Base-by-base conservation (phyloP, 2,888 invertebrate species). In the Eulithis testata region DNA sequence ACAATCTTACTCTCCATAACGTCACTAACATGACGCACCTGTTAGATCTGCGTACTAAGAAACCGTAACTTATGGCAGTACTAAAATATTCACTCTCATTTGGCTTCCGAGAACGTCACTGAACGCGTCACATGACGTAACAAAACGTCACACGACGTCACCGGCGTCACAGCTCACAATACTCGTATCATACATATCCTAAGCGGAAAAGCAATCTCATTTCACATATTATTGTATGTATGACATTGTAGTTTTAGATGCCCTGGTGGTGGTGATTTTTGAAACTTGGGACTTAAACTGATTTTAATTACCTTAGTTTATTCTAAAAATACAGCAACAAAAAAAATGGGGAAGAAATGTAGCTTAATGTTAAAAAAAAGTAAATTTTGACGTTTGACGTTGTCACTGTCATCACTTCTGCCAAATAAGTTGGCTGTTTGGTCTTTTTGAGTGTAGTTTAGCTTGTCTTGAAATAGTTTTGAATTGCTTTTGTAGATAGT, bases 181-280 rank as follows among this genome's bases (percentile, higher is more conserved):
- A 84, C 86, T 87, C 85, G 49, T 78, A 78, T 76, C 85, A 84
- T 88, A 91, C 91, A 92, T 92, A 92, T 92, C 91, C 88, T 72
- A 78, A 82, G 81, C 82, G 82, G 81, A 80, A 91, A 37, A 88
- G 91, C 91, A 91, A 92, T 91, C 84, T 86, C 91, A 88, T 87
- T 82, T 80, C 83, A 85, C 86, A 83, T 85, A 84, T 80, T 84
- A 70, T 81, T 85, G 81, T 85, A 84, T 86, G 65, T 73, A 73
- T 84, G 81, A 84, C 79, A 84, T 21, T 57, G 61, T 70, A 65
- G 60, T 56, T 43, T 54, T 63, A 66, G 63, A 56, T 44, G 60
- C 59, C 68, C 59, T 27, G 66, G 65, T 70, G 72, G 64, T 70
- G 73, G 72, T 68, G 72, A 68, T 65, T 65, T 70, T 68, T 62